Evolutionary conservation across 2,797 vertebrate species (phyloP).

Genomic region (Periparus ater): DNA sequence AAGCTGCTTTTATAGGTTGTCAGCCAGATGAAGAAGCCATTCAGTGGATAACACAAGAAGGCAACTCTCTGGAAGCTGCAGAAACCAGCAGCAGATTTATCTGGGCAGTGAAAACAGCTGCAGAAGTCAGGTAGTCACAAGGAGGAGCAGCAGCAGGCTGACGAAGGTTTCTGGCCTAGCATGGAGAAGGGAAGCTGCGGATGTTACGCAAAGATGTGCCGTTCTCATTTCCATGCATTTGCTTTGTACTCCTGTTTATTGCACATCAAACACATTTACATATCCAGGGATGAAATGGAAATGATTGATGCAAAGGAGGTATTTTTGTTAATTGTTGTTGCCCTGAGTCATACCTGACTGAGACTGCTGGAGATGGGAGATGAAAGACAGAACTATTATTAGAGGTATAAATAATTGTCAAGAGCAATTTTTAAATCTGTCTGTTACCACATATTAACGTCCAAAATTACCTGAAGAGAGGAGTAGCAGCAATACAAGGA

Average conservation of each 20-base stretch:
- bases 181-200: not conserved
- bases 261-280: constrained; percentile 21
- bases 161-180: accelerated
- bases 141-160: not conserved
- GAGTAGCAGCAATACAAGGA: not conserved
- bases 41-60: not conserved
- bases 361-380: not conserved
- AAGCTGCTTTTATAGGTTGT: not conserved
- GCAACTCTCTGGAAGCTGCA: not conserved
- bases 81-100: not conserved
- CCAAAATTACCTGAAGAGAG: not conserved
- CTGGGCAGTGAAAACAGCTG: not conserved
- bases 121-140: not conserved
- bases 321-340: constrained; percentile 44
- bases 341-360: constrained; percentile 28
- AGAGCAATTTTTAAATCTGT: constrained; percentile 5
- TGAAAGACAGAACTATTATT: constrained; percentile 28
- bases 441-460: not conserved
- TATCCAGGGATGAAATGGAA: constrained; percentile 45
- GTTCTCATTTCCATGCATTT: constrained; percentile 58
- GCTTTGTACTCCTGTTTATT: not conserved
- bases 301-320: constrained; percentile 57
- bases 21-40: not conserved
- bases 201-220: not conserved
- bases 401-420: constrained; percentile 24